Percentiles rank a stretch among this genome's conserved stretches.
phyloP scores from a whole-genome alignment of 2,113 vertebrate species.

The Callospermophilus lateralis region DNA sequence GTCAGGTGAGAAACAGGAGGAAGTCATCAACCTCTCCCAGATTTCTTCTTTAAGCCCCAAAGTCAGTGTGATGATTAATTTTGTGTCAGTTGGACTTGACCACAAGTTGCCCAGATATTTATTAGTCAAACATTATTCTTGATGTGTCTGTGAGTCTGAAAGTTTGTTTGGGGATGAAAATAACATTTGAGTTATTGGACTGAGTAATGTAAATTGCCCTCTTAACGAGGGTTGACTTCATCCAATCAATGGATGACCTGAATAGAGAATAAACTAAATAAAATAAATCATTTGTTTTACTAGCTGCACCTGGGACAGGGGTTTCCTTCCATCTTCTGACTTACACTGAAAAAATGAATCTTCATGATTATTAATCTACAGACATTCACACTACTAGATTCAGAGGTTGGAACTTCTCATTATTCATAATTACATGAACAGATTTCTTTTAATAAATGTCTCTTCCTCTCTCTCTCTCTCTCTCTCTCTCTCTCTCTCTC shows the following conservation, averaged over 20 bases:
- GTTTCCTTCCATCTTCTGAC: neutral
- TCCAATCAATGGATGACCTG: neutral
- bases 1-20: neutral
- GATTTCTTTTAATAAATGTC: neutral
- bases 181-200: neutral
- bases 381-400: neutral
- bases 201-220: neutral
- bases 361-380: too few relatives aligned
- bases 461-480: neutral
- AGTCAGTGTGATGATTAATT: neutral
- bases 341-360: neutral
- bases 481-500: too few relatives aligned
- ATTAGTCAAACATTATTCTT: neutral
- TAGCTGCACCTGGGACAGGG: neutral
- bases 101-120: neutral
- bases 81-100: neutral
- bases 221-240: neutral
- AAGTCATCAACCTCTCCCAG: neutral
- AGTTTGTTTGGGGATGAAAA: neutral
- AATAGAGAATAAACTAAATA: neutral
- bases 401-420: neutral
- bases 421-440: neutral
- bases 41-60: neutral
- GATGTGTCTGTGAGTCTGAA: neutral
- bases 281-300: neutral